Conservation (phyloP, 2,113 vertebrate species). For the Podocnemis expansa region DNA sequence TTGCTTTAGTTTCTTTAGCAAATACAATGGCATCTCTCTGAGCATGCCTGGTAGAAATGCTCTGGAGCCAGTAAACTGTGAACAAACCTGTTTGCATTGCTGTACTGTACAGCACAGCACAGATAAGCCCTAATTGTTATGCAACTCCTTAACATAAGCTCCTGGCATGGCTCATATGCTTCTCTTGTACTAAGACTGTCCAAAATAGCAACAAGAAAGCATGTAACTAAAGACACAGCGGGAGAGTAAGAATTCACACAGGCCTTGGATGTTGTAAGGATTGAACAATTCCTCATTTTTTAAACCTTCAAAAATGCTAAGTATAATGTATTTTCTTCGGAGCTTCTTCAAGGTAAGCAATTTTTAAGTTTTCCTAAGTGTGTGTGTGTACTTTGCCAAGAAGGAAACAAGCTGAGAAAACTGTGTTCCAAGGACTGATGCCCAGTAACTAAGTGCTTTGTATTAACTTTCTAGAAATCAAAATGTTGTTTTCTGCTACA, state of each 20-base stretch:
- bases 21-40: constrained; percentile 77
- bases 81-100: constrained; percentile 82
- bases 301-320: constrained; percentile 80
- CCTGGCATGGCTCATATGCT: constrained; percentile 77
- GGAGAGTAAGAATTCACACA: constrained; percentile 72
- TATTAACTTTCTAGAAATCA: constrained; percentile 2
- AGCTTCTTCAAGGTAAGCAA: constrained; percentile 87
- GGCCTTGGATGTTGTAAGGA: constrained; percentile 62
- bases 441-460: background rate
- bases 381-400: constrained; percentile 43
- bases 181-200: constrained; percentile 80
- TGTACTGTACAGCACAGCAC: constrained; percentile 67
- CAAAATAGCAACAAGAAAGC: constrained; percentile 85
- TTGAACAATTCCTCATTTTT: constrained; percentile 55
- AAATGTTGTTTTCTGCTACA: background rate
- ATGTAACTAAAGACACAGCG: constrained; percentile 78
- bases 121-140: constrained; percentile 84
- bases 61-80: constrained; percentile 76
- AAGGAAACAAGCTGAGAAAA: constrained; percentile 21
- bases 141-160: constrained; percentile 84
- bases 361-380: constrained; percentile 65
- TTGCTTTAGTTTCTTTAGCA: constrained; percentile 73
- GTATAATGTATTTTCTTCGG: constrained; percentile 85
- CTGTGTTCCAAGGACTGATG: constrained; percentile 34
- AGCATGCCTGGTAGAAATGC: constrained; percentile 78